Evolutionary conservation across 2,797 vertebrate species (phyloP).

Genomic region (Acanthis flammea): DNA sequence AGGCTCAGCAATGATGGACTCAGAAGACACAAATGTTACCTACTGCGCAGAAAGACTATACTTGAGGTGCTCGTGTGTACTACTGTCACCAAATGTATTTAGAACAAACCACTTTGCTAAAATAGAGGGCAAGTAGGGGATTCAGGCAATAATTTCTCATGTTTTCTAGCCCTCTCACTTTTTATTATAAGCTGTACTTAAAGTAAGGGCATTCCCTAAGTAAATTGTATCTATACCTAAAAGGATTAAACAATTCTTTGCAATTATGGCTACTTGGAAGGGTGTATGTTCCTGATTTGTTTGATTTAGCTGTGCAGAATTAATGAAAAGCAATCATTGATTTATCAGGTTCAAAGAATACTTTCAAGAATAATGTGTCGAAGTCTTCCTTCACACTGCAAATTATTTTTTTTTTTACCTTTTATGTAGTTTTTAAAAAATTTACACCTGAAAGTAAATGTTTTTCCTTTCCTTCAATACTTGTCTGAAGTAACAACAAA

Average conservation of each 20-base stretch:
- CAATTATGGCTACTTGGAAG: not conserved
- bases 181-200: not conserved
- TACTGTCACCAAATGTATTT: not conserved
- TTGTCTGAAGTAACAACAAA: not conserved
- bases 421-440: not conserved
- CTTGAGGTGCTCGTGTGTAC: not conserved
- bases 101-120: not conserved
- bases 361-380: not conserved
- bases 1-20: not conserved
- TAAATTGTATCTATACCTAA: not conserved
- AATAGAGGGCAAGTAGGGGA: not conserved
- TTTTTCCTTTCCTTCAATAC: not conserved
- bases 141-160: not conserved
- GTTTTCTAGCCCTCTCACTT: not conserved
- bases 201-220: not conserved
- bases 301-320: not conserved
- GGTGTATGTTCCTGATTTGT: not conserved
- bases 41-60: not conserved
- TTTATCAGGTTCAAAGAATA: not conserved
- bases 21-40: not conserved
- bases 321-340: not conserved
- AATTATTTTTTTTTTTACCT: not conserved
- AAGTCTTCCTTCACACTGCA: not conserved
- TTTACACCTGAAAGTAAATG: rapidly evolving
- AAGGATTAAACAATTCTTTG: not conserved